phyloP scores from a whole-genome alignment of 2,113 vertebrate species.

The Microtus richardsoni region DNA sequence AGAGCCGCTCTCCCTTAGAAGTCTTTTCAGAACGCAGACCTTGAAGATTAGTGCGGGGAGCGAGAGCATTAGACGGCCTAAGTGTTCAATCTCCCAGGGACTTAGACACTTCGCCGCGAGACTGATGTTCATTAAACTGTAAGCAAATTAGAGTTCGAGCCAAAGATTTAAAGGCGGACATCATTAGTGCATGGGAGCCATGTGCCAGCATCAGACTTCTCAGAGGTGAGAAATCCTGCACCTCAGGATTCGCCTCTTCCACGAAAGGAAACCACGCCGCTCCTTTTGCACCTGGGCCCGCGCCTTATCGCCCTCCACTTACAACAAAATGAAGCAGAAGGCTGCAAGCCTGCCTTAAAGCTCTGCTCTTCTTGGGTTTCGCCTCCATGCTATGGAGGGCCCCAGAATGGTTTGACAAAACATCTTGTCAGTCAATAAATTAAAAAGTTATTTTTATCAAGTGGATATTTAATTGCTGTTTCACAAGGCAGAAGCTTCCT shows the following conservation, averaged over 20 bases:
- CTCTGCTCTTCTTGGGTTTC: slow-evolving; percentile 80
- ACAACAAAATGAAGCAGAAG: slow-evolving; percentile 84
- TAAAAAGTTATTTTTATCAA: slow-evolving; percentile 61
- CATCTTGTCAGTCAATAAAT: slow-evolving; percentile 80
- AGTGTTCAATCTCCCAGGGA: slow-evolving; percentile 65
- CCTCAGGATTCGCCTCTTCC: slow-evolving; percentile 73
- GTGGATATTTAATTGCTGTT: neutral
- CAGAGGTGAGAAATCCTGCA: slow-evolving; percentile 77
- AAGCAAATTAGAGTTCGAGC: slow-evolving; percentile 84
- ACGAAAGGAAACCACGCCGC: slow-evolving; percentile 73
- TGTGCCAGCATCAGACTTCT: slow-evolving; percentile 61
- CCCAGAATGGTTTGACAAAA: slow-evolving; percentile 54
- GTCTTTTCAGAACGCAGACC: neutral
- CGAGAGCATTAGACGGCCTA: slow-evolving; percentile 35
- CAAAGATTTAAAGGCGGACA: slow-evolving; percentile 79
- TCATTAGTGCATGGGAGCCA: slow-evolving; percentile 77
- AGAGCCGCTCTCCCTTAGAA: slow-evolving; percentile 42
- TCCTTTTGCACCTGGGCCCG: slow-evolving; percentile 58
- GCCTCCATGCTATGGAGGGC: slow-evolving; percentile 78
- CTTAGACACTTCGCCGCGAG: slow-evolving; percentile 67
- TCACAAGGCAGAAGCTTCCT: neutral
- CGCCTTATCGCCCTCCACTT: slow-evolving; percentile 81
- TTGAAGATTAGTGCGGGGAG: slow-evolving; percentile 4
- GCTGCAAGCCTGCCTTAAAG: slow-evolving; percentile 76
- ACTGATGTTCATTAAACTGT: slow-evolving; percentile 77